Evolutionary conservation across 2,113 vertebrate genomes (phyloP).

Genomic region (Girardinichthys multiradiatus): DNA sequence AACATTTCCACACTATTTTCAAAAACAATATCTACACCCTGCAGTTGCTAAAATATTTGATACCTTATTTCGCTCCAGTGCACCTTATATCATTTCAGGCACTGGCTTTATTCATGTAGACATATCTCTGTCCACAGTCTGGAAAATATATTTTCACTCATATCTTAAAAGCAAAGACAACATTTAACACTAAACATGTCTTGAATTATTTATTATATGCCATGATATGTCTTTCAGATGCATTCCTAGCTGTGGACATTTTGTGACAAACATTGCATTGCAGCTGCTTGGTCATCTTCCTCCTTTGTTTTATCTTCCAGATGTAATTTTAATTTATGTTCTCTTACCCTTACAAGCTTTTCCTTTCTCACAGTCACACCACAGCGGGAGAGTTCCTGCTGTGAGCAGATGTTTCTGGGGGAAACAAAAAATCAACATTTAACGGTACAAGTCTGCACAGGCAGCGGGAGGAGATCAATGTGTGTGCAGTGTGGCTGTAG

Average conservation of each 20-base stretch:
- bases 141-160: background rate
- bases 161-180: background rate
- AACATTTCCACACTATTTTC: background rate
- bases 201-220: background rate
- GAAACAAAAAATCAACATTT: constrained; percentile 42
- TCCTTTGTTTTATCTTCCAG: constrained; percentile 6
- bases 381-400: constrained; percentile 11
- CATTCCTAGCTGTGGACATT: background rate
- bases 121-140: background rate
- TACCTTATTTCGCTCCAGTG: background rate
- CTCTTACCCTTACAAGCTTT: constrained; percentile 21
- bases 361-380: constrained; percentile 11
- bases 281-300: constrained; percentile 5
- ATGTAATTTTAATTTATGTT: constrained; percentile 24
- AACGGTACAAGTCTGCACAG: constrained; percentile 16
- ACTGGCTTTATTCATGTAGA: background rate
- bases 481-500: background rate
- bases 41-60: background rate
- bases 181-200: background rate
- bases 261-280: background rate
- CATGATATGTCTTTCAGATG: background rate
- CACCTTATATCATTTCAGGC: background rate
- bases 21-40: background rate
- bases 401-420: constrained; percentile 49
- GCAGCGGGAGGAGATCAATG: constrained; percentile 3